phyloP scores from a whole-genome alignment of 1,140 invertebrate genomes.

The Arion vulgaris region DNA sequence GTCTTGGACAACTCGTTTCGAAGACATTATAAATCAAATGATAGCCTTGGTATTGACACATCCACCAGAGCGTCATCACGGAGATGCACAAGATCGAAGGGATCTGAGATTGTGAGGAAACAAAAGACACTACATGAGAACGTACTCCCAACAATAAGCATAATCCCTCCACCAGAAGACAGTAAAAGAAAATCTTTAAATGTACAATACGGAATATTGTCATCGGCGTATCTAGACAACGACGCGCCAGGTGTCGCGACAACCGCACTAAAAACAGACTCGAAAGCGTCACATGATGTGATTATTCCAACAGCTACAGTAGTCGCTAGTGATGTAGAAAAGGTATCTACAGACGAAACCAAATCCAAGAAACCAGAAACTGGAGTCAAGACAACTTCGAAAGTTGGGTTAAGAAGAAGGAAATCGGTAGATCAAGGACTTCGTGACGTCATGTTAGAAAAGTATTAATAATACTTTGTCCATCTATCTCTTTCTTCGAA shows the following conservation, averaged over 20 bases:
- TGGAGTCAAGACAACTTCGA: conserved; percentile 19
- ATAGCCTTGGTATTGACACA: background rate
- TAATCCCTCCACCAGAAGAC: conserved; percentile 13
- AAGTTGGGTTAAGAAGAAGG: conserved; percentile 13
- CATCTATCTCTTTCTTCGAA: background rate
- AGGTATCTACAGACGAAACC: background rate
- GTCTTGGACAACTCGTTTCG: conserved; percentile 12
- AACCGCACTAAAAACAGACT: background rate
- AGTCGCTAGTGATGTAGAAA: background rate
- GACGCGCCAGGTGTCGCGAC: background rate
- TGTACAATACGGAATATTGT: background rate
- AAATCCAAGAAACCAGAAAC: conserved; percentile 1
- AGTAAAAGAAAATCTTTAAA: background rate
- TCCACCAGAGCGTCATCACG: too few relatives aligned
- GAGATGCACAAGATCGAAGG: background rate
- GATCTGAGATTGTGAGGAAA: background rate
- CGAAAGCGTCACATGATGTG: background rate
- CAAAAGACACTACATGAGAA: background rate
- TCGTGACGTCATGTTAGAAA: background rate
- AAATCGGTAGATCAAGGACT: conserved; percentile 36
- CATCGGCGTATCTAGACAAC: background rate
- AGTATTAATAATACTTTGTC: conserved; percentile 13
- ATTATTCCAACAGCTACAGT: background rate
- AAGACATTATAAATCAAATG: background rate
- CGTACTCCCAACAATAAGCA: conserved; percentile 21